phyloP scores from a whole-genome alignment of 2,113 vertebrate genomes.

The Prionailurus bengalensis region DNA sequence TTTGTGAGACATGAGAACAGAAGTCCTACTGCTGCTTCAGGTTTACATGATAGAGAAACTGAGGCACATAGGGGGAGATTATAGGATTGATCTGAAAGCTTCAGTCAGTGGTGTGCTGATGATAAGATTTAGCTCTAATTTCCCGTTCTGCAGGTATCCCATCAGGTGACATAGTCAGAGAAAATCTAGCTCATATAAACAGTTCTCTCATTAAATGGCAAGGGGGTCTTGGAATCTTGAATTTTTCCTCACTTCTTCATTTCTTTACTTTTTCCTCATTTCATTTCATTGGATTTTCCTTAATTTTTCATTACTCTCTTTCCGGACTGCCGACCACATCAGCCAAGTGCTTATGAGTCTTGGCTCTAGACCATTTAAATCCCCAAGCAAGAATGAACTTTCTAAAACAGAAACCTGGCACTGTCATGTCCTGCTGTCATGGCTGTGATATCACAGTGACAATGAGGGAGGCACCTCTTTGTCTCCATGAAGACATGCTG shows the following conservation, averaged over 20 bases:
- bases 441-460: background rate
- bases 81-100: background rate
- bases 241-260: background rate
- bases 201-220: background rate
- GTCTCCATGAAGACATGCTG: background rate
- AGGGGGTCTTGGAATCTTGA: background rate
- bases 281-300: background rate
- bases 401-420: background rate
- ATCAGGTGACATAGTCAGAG: background rate
- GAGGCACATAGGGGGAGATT: background rate
- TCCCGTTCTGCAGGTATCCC: background rate
- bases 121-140: background rate
- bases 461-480: fast-evolving
- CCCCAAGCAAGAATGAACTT: background rate
- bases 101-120: background rate
- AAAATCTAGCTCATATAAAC: background rate
- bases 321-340: background rate
- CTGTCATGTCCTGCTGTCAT: background rate
- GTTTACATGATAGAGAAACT: slow-evolving; percentile 7
- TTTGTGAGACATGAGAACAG: background rate
- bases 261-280: background rate
- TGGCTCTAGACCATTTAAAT: slow-evolving; percentile 19
- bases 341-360: background rate
- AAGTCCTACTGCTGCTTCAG: background rate
- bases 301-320: background rate